phyloP scores from a whole-genome alignment of 2,113 vertebrate genomes.

The Salvelinus sp. region DNA sequence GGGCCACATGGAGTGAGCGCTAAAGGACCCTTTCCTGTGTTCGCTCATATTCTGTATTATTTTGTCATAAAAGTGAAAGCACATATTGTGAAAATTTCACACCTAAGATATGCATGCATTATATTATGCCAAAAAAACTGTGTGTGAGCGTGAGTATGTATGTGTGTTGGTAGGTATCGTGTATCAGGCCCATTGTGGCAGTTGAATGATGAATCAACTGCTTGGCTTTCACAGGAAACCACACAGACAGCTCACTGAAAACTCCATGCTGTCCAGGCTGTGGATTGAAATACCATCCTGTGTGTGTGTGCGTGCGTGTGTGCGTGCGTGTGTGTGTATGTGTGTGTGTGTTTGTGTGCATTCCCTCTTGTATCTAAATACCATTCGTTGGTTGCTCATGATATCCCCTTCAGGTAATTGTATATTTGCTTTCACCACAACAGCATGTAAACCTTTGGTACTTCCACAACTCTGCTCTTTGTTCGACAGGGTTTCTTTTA shows the following conservation, averaged over 20 bases:
- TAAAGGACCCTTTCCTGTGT: neutral
- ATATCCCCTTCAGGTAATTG: constrained; percentile 47
- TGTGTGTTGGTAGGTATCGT: constrained; percentile 50
- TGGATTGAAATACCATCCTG: constrained; percentile 58
- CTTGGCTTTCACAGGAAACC: constrained; percentile 66
- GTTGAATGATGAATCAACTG: constrained; percentile 60
- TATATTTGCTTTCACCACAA: constrained; percentile 49
- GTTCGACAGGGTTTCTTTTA: constrained; percentile 6
- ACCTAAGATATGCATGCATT: neutral
- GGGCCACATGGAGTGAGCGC: neutral
- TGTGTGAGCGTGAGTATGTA: constrained; percentile 34
- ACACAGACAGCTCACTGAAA: constrained; percentile 51
- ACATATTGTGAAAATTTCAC: neutral
- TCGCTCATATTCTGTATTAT: neutral
- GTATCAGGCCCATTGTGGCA: constrained; percentile 57
- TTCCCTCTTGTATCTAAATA: constrained; percentile 44
- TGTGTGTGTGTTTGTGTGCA: constrained; percentile 15
- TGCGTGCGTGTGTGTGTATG: constrained; percentile 1
- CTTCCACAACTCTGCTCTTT: constrained; percentile 24
- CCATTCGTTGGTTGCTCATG: constrained; percentile 33
- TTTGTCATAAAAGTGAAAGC: neutral
- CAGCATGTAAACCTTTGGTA: constrained; percentile 47
- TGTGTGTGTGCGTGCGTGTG: constrained; percentile 19
- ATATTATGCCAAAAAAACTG: neutral
- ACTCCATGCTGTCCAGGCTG: constrained; percentile 35